A percentile compares a stretch with the other conserved stretches of the same genome.
These are phyloP conservation scores for Macrophya alboannulata DNA, from an alignment of 2,888 invertebrate species.

Conservation along the genomic window DNA sequence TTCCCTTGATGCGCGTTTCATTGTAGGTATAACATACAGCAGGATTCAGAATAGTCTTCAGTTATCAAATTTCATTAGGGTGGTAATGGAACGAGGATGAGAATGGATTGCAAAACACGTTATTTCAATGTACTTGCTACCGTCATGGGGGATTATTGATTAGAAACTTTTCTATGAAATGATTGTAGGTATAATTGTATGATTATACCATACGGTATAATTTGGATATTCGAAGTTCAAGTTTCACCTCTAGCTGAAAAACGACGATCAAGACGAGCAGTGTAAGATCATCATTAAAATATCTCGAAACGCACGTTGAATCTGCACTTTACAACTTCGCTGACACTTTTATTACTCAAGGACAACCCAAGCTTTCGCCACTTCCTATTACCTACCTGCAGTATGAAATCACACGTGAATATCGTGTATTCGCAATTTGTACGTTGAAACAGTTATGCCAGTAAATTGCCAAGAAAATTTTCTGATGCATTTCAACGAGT, in stretches of 20 bases:
- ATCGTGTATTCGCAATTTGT: background rate
- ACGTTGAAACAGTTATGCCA: background rate
- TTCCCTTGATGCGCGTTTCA: background rate
- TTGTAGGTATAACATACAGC: background rate
- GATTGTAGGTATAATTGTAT: background rate
- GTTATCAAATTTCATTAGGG: background rate
- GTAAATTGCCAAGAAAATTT: constrained; percentile 5
- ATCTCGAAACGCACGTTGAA: background rate
- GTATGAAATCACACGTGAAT: background rate
- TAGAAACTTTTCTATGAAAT: too few relatives aligned
- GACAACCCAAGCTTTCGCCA: background rate
- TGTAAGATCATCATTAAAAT: background rate
- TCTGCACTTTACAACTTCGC: background rate
- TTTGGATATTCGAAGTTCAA: background rate
- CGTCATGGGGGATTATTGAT: background rate
- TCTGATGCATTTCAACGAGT: background rate
- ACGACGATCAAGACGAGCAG: background rate
- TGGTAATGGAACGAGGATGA: background rate
- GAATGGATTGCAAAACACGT: background rate
- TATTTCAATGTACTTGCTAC: background rate
- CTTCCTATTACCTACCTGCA: constrained; percentile 3
- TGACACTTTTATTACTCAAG: background rate
- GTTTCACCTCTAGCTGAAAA: background rate
- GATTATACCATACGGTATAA: background rate
- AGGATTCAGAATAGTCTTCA: background rate